Percentiles rank a stretch among this genome's conserved stretches.
Conservation (phyloP, 2,113 vertebrate species). For the Lynx canadensis region DNA sequence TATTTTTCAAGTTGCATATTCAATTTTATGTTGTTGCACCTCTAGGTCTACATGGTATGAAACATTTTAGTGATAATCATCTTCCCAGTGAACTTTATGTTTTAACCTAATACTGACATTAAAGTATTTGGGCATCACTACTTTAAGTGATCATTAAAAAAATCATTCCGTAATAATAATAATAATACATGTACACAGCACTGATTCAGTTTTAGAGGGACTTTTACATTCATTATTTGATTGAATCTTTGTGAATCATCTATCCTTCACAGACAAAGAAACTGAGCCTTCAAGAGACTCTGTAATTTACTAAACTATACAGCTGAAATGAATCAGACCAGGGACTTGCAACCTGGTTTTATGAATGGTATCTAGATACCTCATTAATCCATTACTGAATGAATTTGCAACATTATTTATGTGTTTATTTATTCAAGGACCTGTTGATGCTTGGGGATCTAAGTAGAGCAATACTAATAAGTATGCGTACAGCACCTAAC, state of each 20-base stretch:
- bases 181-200: background rate
- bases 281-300: background rate
- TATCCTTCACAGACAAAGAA: background rate
- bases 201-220: background rate
- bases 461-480: background rate
- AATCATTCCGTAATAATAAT: background rate
- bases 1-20: background rate
- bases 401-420: background rate
- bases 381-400: background rate
- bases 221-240: background rate
- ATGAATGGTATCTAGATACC: background rate
- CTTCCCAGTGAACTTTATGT: background rate
- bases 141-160: slow-evolving; percentile 3
- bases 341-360: background rate
- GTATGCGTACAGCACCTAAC: background rate
- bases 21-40: background rate
- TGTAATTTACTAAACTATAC: background rate
- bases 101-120: background rate
- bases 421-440: background rate
- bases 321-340: background rate
- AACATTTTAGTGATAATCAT: background rate
- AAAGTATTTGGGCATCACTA: background rate
- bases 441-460: background rate
- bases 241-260: background rate
- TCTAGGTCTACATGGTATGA: background rate